phyloP scores from a whole-genome alignment of 2,888 invertebrate species.

The Dicyrtoma fusca region DNA sequence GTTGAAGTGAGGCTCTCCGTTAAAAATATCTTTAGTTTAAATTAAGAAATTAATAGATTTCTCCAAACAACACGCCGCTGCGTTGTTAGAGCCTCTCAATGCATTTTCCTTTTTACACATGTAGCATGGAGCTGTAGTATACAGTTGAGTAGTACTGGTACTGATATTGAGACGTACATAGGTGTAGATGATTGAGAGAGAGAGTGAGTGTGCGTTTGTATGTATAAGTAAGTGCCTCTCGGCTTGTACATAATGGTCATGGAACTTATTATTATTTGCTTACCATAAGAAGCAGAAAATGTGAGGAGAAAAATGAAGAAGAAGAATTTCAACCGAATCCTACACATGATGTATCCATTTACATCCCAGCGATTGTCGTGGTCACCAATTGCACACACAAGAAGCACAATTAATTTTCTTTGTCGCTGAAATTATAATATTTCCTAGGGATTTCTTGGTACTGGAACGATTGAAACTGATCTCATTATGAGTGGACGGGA shows the following conservation, averaged over 20 bases:
- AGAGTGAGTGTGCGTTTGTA: too few species aligned
- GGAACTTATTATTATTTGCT: slow-evolving; percentile 1
- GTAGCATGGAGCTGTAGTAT: too few species aligned
- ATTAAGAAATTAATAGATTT: too few species aligned
- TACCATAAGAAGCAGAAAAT: slow-evolving; percentile 33
- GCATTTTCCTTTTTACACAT: too few species aligned
- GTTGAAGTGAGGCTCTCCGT: too few species aligned
- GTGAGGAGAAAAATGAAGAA: slow-evolving; percentile 23
- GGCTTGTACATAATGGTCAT: background rate
- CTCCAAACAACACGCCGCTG: too few species aligned
- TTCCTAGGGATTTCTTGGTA: background rate
- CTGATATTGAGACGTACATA: too few species aligned
- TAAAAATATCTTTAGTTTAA: too few species aligned
- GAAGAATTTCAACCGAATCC: slow-evolving; percentile 35
- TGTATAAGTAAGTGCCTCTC: too few species aligned
- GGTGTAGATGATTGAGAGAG: too few species aligned
- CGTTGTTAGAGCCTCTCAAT: too few species aligned
- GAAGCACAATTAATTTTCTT: background rate
- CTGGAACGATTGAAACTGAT: slow-evolving; percentile 4
- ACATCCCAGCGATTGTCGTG: background rate
- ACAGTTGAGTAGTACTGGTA: too few species aligned
- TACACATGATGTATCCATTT: slow-evolving; percentile 38
- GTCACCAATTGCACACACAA: background rate
- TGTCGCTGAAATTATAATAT: background rate
- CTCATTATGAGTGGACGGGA: background rate